Evolutionary conservation across 2,888 invertebrate genomes (phyloP), one percentile per base, ranked within the genome.

Genomic region (Amblyjoppa fuscipennis): DNA sequence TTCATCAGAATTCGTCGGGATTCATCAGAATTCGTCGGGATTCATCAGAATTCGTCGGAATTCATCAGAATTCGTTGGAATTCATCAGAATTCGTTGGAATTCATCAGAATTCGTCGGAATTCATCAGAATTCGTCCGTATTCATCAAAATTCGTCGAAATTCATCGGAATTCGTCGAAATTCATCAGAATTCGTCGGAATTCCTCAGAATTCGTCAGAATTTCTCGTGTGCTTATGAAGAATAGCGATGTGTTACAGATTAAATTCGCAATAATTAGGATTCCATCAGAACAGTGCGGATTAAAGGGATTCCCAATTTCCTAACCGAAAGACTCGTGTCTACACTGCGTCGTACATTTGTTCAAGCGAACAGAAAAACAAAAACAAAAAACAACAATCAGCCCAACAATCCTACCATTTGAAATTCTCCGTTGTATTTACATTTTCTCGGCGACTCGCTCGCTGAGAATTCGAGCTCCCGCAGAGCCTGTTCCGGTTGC

Each of bases 221-320:
- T 34, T 34, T 34, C 6, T 6, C 34, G 92, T 91, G 92, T 89
- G 91, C 89, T 92, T 92, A 92, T 92, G 92, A 93, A 93, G 90
- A 92, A 93, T 92, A 91, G 91, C 92, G 89, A 92, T 92, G 92
- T 91, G 90, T 91, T 93, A 20, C 20, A 20, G 20, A 20, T 20
- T 20, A 20, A 20, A 86, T 88, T 88, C 75, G 89, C 89, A 90
- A 91, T 90, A 90, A 91, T 88, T 84, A 79, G 73, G 77, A 90
- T 87, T 86, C 85, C 78, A 86, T 78, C 45, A 78, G 20, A 70
- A 59, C 64, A 11, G 20, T 51, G 28, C 61, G 74, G 49, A 59
- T 78, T 56, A 66, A 71, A 61, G 53, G 59, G 66, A 77, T 81
- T 73, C 68, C 77, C 77, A 64, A 80, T 81, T 77, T 81, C 31